Evolutionary conservation across 2,113 vertebrate species (phyloP), one percentile per base, ranked within the genome.

Genomic region (Eulacestoma nigropectus): DNA sequence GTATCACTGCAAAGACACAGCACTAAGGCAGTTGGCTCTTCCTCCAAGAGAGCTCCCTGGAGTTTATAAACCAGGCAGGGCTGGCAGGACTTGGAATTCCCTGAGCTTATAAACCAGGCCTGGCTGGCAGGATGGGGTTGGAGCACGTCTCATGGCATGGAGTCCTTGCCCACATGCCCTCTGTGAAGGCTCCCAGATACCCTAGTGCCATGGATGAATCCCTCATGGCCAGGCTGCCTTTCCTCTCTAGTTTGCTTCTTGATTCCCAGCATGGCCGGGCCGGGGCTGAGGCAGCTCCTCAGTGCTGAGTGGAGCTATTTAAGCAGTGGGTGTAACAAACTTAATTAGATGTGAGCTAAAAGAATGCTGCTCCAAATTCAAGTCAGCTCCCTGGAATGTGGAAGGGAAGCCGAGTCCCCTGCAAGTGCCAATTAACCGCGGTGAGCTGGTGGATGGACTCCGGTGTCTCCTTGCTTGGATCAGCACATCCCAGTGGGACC

Each of bases 141-240:
- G 65, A 23, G 9, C 6, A 13, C 0, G 1, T 12, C 46, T 30
- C 50, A 0, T 2, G 11, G 2, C 0, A 0, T 11, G 27, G 18
- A 22, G 27, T 11, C 72, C 30, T 14, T 60, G 82, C 49, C 75
- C 70, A 3, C 0, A 0, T 23, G 6, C 47, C 68, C 57, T 47
- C 68, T 30, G 13, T 7, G 13, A 10, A 4, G 30, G 23, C 17
- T 59, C 63, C 49, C 74, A 56, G 6, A 0, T 2, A 0, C 1
- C 5, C 8, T 19, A 5, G 6, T 5, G 52, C 13, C 4, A 0
- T 0, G 11, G 22, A 1, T 30, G 49, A 1, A 1, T 33, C 27
- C 73, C 11, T 29, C 18, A 0, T 3, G 22, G 62, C 59, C 67
- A 4, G 49, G 53, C 47, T 22, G 50, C 56, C 33, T 52, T 50